Percentiles rank a stretch among this genome's conserved stretches.
These are phyloP conservation scores for Leptobrachium ailaonicum DNA, from an alignment of 2,113 vertebrate species.

Conservation along the genomic window DNA sequence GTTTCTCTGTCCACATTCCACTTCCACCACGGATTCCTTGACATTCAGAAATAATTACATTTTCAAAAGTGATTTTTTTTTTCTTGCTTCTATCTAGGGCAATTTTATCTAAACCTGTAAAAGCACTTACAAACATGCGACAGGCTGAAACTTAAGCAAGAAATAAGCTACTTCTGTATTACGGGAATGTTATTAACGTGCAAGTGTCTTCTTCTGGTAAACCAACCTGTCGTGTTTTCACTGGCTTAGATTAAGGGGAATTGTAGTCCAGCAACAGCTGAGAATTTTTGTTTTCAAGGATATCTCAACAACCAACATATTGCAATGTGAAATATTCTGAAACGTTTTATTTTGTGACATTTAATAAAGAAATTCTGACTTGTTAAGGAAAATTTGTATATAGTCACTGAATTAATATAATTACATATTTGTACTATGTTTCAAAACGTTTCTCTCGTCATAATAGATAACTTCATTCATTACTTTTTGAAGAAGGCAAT, in stretches of 20 bases:
- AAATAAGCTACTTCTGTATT: too few relatives aligned
- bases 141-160: too few relatives aligned
- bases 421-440: slow-evolving; percentile 1
- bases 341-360: background rate
- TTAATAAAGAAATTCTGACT: background rate
- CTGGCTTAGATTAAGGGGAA: too few relatives aligned
- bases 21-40: background rate
- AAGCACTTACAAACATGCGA: too few relatives aligned
- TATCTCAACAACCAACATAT: too few relatives aligned
- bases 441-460: background rate
- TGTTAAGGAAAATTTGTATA: slow-evolving; percentile 3
- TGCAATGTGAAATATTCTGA: too few relatives aligned
- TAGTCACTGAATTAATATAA: slow-evolving; percentile 13
- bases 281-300: too few relatives aligned
- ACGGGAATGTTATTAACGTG: too few relatives aligned
- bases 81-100: background rate
- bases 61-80: background rate
- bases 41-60: background rate
- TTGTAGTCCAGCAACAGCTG: too few relatives aligned
- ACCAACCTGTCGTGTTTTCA: too few relatives aligned
- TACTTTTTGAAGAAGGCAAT: slow-evolving; percentile 19
- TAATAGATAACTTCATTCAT: background rate
- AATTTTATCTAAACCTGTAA: too few relatives aligned
- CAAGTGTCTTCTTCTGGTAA: too few relatives aligned
- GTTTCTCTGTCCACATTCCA: background rate